Conservation (phyloP, 1,140 invertebrate genomes). For the Euborellia annulipes region DNA sequence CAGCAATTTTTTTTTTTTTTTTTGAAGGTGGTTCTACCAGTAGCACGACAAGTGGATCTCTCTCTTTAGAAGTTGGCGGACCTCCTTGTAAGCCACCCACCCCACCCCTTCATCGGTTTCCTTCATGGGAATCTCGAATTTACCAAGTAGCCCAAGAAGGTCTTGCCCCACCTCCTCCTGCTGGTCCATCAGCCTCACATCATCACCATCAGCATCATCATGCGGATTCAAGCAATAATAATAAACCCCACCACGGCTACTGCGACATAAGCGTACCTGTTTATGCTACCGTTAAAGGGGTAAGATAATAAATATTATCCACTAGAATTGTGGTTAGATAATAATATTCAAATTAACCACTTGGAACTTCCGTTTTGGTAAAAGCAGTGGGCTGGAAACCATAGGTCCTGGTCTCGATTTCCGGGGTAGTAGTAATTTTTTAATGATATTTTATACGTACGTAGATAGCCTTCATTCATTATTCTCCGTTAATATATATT, state of each 20-base stretch:
- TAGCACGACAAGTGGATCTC: constrained; percentile 24
- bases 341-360: too few relatives aligned
- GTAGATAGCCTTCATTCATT: too few relatives aligned
- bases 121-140: constrained; percentile 88
- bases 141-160: constrained; percentile 81
- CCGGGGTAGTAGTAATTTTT: too few relatives aligned
- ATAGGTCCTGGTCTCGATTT: too few relatives aligned
- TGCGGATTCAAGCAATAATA: constrained; percentile 8
- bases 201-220: not conserved
- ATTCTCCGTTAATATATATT: too few relatives aligned
- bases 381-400: too few relatives aligned
- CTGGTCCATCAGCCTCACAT: too few relatives aligned
- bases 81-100: constrained; percentile 53
- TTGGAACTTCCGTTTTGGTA: too few relatives aligned
- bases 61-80: not conserved
- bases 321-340: too few relatives aligned
- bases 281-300: constrained; percentile 89
- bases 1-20: too few relatives aligned
- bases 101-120: constrained; percentile 73
- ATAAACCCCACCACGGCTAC: constrained; percentile 38
- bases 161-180: constrained; percentile 7
- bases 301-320: too few relatives aligned
- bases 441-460: too few relatives aligned
- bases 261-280: constrained; percentile 82
- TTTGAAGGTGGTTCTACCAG: constrained; percentile 32